Percentiles rank a stretch among this genome's conserved stretches.
Evolutionary conservation across 2,797 vertebrate genomes (phyloP).

Genomic region (Chrysolophus pictus): DNA sequence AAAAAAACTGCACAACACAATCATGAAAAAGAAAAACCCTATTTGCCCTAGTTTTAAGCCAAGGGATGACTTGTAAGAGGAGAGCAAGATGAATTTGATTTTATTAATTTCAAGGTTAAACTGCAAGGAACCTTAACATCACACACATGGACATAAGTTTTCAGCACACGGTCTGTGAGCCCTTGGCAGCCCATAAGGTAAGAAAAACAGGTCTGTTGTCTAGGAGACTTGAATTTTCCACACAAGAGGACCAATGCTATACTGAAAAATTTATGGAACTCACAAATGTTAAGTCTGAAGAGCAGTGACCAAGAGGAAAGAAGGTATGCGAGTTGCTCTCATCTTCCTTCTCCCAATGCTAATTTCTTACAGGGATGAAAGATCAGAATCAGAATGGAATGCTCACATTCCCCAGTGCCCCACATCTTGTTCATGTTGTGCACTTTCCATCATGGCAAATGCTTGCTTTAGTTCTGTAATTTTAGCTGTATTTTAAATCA

Average conservation of each 20-base stretch:
- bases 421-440: neutral
- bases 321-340: neutral
- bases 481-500: slow-evolving; percentile 32
- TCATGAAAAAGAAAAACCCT: neutral
- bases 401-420: neutral
- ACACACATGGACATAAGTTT: neutral
- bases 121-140: neutral
- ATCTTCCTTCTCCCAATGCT: neutral
- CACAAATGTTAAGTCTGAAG: slow-evolving; percentile 2
- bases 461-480: neutral
- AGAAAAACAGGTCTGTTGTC: neutral
- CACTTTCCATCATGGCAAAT: neutral
- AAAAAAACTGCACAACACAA: neutral
- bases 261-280: slow-evolving; percentile 32
- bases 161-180: neutral
- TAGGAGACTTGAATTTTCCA: slow-evolving; percentile 26
- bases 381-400: neutral
- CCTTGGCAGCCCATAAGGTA: neutral
- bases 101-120: slow-evolving; percentile 30
- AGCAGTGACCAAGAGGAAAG: neutral
- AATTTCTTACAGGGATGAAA: neutral
- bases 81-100: slow-evolving; percentile 14
- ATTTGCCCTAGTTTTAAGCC: neutral
- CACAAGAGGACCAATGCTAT: neutral
- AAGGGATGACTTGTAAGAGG: neutral